Evolutionary conservation across 2,797 vertebrate genomes (phyloP).

Genomic region (Phylloscopus collybita): DNA sequence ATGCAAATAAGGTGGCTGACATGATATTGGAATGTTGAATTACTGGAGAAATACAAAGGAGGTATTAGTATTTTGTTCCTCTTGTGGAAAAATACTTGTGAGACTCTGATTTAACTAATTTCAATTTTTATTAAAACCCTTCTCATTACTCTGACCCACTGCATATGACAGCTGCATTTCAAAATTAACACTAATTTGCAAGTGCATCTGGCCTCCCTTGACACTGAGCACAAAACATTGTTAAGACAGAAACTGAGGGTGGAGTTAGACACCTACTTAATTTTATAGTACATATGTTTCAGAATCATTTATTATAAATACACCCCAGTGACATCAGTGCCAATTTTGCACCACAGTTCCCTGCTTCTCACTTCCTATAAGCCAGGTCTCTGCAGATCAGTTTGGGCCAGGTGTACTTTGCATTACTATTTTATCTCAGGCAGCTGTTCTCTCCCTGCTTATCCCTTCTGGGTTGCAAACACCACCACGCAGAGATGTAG

Average conservation of each 20-base stretch:
- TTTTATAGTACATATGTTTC: not conserved
- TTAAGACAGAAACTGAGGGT: not conserved
- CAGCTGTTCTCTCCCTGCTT: not conserved
- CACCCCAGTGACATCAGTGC: not conserved
- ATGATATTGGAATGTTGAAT: conserved; percentile 7
- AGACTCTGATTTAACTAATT: not conserved
- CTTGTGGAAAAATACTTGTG: not conserved
- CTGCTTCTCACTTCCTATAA: not conserved
- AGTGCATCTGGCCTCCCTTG: conserved; percentile 35
- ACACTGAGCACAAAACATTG: not conserved
- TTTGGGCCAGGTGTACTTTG: not conserved
- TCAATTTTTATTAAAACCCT: conserved; percentile 36
- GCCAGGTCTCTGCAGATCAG: not conserved
- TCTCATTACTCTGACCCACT: conserved; percentile 31
- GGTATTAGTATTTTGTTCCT: conserved; percentile 41
- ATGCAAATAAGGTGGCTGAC: conserved; percentile 53
- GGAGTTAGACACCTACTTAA: not conserved
- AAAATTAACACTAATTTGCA: conserved; percentile 46
- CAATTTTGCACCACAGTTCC: not conserved
- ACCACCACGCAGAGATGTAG: accelerated
- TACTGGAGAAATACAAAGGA: not conserved
- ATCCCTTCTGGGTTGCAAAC: not conserved
- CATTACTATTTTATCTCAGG: not conserved
- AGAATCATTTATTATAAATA: not conserved
- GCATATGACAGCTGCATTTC: conserved; percentile 45